A percentile compares a stretch with the other conserved stretches of the same genome.
These are phyloP conservation scores for Rhyzopertha dominica DNA, from an alignment of 1,140 invertebrate species.

Conservation along the genomic window DNA sequence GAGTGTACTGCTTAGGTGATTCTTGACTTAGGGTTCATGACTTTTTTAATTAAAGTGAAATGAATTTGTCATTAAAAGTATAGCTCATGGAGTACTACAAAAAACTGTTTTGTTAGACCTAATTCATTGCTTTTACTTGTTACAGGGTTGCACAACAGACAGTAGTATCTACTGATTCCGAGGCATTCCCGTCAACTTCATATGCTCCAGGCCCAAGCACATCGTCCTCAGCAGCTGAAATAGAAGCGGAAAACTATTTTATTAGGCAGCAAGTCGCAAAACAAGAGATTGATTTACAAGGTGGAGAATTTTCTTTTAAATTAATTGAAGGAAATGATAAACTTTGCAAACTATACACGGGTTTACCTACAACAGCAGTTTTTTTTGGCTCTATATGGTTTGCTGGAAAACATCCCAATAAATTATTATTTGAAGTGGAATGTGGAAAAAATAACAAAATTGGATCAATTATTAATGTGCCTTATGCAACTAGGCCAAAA, in stretches of 20 bases:
- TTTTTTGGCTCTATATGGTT: conserved; percentile 12
- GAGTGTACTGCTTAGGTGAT: conserved; percentile 10
- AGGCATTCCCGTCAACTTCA: conserved; percentile 8
- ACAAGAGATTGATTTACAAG: conserved; percentile 8
- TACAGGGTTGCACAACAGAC: background rate
- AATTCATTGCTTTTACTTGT: background rate
- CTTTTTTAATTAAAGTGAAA: too few relatives aligned
- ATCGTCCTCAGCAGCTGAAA: too few relatives aligned
- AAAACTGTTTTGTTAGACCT: conserved; percentile 1
- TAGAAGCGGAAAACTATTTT: conserved; percentile 22
- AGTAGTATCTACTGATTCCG: background rate
- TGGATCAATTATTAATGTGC: conserved; percentile 14
- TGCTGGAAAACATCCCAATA: conserved; percentile 8
- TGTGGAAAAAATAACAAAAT: conserved; percentile 11
- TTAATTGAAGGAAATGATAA: conserved; percentile 19
- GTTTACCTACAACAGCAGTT: conserved; percentile 9
- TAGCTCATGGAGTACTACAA: conserved; percentile 1
- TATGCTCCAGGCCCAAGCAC: too few relatives aligned
- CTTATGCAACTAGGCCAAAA: conserved; percentile 17
- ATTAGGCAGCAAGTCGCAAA: conserved; percentile 16
- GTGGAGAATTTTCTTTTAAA: conserved; percentile 19
- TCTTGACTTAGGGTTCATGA: conserved; percentile 6
- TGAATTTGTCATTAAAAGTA: conserved; percentile 11
- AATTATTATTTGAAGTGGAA: conserved; percentile 15
- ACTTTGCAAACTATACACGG: too few relatives aligned